Evolutionary conservation across 2,888 invertebrate species (phyloP), one percentile per base, ranked within the genome.

Genomic region (Halictus quadricinctus): DNA sequence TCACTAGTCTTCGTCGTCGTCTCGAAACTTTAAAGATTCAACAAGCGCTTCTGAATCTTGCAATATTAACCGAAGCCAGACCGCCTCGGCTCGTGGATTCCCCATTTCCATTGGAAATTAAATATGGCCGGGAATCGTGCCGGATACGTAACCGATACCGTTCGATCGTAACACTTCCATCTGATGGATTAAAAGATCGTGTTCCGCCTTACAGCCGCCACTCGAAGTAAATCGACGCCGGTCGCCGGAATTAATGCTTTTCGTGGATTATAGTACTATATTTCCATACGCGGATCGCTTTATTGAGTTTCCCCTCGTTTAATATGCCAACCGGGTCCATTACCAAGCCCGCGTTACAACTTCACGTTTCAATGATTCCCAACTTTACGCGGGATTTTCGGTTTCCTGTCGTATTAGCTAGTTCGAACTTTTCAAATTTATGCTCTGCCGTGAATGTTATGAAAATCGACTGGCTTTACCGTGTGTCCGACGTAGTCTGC

Each of bases 121-220:
- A 89, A 88, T 79, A 86, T 83, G 76, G n/a, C 43, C 54, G 66
- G 58, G 48, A 73, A 70, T 75, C 75, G 79, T 78, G 66, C 54
- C 75, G 75, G 81, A 85, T 86, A 81, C 81, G 64, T 64, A 75
- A 46, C 81, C 81, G 82, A 83, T 80, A 86, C 70, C 78, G 74
- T 76, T 77, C 88, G 86, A 90, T 87, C 79, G 81, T 85, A 91
- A 89, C 85, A 82, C 86, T 91, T 90, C 90, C 87, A 91, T 90
- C 87, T 88, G 83, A 64, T 76, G 87, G 86, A 91, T 90, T 91
- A 89, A 91, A 90, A 86, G 88, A 88, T 85, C 81, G 80, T n/a
- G 48, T 73, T 72, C 88, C 72, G 13, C 80, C 60, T 46, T 29
- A 54, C 48, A 7, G 73, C 48, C 48, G 73, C 81, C 54, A 66